A percentile compares a stretch with the other conserved stretches of the same genome.
phyloP scores from a whole-genome alignment of 2,797 vertebrate species.

The Pangasius sanitwongsei region DNA sequence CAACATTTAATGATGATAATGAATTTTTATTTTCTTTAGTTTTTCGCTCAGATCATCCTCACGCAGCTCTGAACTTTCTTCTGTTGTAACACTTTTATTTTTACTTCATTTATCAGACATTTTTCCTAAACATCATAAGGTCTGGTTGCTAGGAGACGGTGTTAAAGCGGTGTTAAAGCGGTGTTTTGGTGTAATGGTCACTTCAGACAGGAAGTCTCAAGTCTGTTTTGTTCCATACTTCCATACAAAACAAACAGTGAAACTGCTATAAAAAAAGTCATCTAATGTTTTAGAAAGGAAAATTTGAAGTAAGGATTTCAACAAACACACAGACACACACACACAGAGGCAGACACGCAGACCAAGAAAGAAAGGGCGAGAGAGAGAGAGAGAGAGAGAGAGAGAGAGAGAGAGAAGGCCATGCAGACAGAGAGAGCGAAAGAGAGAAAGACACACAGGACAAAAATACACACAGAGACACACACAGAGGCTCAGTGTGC shows the following conservation, averaged over 20 bases:
- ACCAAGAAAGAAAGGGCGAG: background rate
- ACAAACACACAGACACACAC: constrained; percentile 17
- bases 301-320: constrained; percentile 67
- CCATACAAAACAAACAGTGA: background rate
- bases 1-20: background rate
- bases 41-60: background rate
- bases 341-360: background rate
- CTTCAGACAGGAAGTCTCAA: background rate
- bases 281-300: constrained; percentile 66
- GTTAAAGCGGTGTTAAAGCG: constrained; percentile 6
- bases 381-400: background rate
- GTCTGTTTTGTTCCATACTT: background rate
- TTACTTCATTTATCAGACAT: too few relatives aligned
- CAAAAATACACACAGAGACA: background rate
- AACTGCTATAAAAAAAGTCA: constrained; percentile 55
- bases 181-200: background rate
- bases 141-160: constrained; percentile 65
- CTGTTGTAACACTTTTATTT: too few relatives aligned
- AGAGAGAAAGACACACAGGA: background rate
- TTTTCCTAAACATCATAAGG: background rate
- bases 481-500: constrained; percentile 23
- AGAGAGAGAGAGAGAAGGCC: background rate
- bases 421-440: background rate
- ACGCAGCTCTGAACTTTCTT: background rate
- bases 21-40: background rate